phyloP scores from a whole-genome alignment of 2,113 vertebrate species.

The Silurus meridionalis region DNA sequence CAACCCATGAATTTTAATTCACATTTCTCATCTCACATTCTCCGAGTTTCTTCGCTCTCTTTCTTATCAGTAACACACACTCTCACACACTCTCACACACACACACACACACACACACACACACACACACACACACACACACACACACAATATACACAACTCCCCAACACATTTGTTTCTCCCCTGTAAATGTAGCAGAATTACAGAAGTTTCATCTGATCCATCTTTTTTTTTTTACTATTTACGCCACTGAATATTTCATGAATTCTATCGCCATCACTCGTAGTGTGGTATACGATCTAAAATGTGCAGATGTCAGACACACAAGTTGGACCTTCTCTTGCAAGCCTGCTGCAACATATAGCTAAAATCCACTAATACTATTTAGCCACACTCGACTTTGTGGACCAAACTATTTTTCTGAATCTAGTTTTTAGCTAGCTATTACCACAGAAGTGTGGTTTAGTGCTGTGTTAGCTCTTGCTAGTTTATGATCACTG shows the following conservation, averaged over 20 bases:
- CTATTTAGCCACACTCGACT: background rate
- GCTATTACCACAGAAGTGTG: background rate
- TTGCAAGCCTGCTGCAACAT: no score
- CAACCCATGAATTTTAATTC: conserved; percentile 68
- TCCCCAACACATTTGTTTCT: background rate
- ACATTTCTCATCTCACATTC: conserved; percentile 55
- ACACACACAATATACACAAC: background rate
- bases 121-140: background rate
- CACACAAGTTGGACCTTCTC: background rate
- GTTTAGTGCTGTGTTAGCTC: background rate
- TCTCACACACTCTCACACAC: background rate
- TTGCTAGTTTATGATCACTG: background rate
- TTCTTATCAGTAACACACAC: conserved; percentile 14
- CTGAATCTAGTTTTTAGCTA: background rate
- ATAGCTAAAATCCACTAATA: background rate
- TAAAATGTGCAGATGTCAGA: background rate
- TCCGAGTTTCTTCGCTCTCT: background rate
- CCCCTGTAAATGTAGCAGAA: background rate
- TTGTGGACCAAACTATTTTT: background rate
- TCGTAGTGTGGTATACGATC: background rate
- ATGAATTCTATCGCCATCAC: background rate
- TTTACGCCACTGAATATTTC: background rate
- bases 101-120: background rate
- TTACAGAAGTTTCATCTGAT: background rate
- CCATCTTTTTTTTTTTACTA: background rate